Conservation (phyloP, 2,888 invertebrate species). For the Prostheceraeus crozeri region DNA sequence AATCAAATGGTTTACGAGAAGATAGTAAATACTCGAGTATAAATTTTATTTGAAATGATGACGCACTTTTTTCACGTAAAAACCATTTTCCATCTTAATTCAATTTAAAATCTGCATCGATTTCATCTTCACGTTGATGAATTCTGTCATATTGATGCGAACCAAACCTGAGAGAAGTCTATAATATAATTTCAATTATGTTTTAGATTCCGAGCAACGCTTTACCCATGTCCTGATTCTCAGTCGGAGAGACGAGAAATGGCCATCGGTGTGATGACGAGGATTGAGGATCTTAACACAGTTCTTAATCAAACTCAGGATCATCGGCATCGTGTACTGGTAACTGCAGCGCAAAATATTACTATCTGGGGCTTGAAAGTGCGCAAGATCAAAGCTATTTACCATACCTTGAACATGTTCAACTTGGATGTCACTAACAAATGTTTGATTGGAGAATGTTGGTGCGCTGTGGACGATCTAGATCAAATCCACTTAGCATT, state of each 20-base stretch:
- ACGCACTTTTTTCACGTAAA: too few species aligned
- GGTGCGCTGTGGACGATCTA: constrained; percentile 83
- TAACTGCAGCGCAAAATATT: constrained; percentile 94
- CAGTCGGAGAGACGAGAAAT: constrained; percentile 94
- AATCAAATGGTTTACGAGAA: too few species aligned
- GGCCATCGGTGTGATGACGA: constrained; percentile 96
- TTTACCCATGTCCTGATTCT: constrained; percentile 96
- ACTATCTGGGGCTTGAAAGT: constrained; percentile 77
- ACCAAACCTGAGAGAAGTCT: neutral
- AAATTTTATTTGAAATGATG: too few species aligned
- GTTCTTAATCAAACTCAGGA: constrained; percentile 64
- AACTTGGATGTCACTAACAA: constrained; percentile 99
- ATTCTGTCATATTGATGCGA: too few species aligned
- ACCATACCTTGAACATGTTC: constrained; percentile 93
- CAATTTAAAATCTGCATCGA: too few species aligned
- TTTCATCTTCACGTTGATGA: too few species aligned
- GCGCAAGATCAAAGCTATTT: constrained; percentile 96
- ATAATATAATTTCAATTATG: neutral
- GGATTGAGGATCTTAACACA: constrained; percentile 79
- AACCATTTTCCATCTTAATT: too few species aligned
- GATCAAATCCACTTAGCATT: constrained; percentile 91
- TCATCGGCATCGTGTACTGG: constrained; percentile 89
- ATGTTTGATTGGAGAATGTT: constrained; percentile 96
- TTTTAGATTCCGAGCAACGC: constrained; percentile 74
- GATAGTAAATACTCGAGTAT: too few species aligned